Evolutionary conservation across 2,888 invertebrate genomes (phyloP), one percentile per base, ranked within the genome.

Genomic region (Mythimna vitellina): DNA sequence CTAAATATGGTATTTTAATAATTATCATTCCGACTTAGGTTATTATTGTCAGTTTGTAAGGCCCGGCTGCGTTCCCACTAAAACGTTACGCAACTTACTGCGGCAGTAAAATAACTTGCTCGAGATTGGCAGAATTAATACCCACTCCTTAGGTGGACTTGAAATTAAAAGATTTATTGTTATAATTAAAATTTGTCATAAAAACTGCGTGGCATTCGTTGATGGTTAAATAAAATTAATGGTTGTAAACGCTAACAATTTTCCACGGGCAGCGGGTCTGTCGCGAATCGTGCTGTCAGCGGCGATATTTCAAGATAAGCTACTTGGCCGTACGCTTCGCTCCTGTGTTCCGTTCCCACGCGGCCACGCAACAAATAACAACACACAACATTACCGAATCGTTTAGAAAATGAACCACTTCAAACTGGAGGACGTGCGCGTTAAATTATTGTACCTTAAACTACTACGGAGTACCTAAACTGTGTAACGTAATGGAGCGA

Each of bases 291-390:
- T 86, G 89, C 88, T 90, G 93, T 94, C 94, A 90, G 90, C 93
- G 88, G 87, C 90, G 92, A 94, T 93, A 93, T 93, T 92, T 93
- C 94, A 92, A 93, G 94, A 95, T 94, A 94, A 94, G 93, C 90
- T 85, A 89, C 89, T 89, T 87, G 88, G 88, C 79, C 80, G 85
- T 89, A 87, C 87, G 88, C 87, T 86, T 86, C 87, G 87, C 88
- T 89, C 83, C 89, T 80, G 84, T 88, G 89, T 88, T 89, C 84
- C 86, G 90, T 93, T 93, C 93, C 93, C 94, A 93, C 93, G 92
- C 90, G 85, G 76, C 84, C 81, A 84, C 78, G 84, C 83, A 82
- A 81, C 83, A 84, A 82, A 76, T 82, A 76, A 78, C 76, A 86
- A 73, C 66, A 79, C 72, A 69, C 80, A 70, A 81, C 77, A 71